Evolutionary conservation across 2,113 vertebrate genomes (phyloP).

Genomic region (Oenanthe oenanthe): DNA sequence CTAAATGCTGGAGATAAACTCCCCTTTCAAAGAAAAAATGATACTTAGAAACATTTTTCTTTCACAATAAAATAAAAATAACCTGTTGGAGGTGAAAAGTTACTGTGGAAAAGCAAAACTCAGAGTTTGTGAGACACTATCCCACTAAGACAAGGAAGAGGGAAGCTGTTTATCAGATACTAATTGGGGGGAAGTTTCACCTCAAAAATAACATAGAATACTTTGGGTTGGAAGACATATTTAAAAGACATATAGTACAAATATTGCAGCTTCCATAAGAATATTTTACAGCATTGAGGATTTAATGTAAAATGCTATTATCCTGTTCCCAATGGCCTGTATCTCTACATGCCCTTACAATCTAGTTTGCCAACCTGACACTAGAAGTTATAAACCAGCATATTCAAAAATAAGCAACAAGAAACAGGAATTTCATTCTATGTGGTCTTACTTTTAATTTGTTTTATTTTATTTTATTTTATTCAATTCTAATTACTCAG

Average conservation of each 20-base stretch:
- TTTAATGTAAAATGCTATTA: background rate
- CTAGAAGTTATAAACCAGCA: background rate
- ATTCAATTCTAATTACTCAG: background rate
- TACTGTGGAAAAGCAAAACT: background rate
- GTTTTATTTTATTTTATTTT: background rate
- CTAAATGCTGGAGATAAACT: background rate
- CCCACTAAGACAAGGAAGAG: background rate
- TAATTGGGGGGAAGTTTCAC: background rate
- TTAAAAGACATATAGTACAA: background rate
- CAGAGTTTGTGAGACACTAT: background rate
- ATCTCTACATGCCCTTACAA: background rate
- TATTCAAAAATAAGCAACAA: background rate
- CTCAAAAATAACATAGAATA: background rate
- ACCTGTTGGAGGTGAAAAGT: background rate
- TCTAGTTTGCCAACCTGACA: background rate
- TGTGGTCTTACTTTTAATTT: background rate
- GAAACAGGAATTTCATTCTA: background rate
- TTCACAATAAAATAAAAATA: background rate
- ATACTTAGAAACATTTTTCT: background rate
- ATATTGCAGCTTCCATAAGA: background rate
- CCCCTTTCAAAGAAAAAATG: conserved; percentile 1
- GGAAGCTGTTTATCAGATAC: background rate
- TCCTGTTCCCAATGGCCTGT: background rate
- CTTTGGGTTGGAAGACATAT: background rate
- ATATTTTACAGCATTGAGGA: background rate